Evolutionary conservation across 2,888 invertebrate genomes (phyloP), one percentile per base, ranked within the genome.

Genomic region (Chydorus sphaericus): DNA sequence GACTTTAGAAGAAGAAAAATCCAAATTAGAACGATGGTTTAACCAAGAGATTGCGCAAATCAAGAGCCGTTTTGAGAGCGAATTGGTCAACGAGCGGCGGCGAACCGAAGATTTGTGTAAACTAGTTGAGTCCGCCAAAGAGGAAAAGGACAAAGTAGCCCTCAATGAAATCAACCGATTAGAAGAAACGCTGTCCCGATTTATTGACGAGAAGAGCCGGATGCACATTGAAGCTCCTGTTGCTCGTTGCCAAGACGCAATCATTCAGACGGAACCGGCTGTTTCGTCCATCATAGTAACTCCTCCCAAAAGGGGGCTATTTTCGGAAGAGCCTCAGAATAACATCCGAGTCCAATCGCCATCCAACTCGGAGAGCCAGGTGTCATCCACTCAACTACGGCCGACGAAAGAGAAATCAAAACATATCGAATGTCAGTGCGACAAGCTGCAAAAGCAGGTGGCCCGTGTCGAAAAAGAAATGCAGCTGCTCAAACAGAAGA

Each of bases 91-190:
- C 36, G 57, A 30, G 11, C 48, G 37, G 33, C 23, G 33, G 60
- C 81, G 82, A 62, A 72, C 72, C 0, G 73, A 75, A 1, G 74
- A 77, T 58, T 71, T 81, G 16, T 77, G 80, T 4, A 76, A 77
- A 20, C 63, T 83, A 57, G 76, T 78, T 59, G 75, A 76, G 18
- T 67, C 69, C 52, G 59, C 71, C 48, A 70, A 70, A 2, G 67
- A 66, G n/a, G 59, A 60, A 52, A 56, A 71, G 3, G 63, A 62
- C 14, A 66, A 68, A 16, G 33, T 55, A 20, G n/a, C 48, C n/a
- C 28, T 49, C 7, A 29, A 23, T 26, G 28, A 38, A 36, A 49
- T 16, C 7, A 7, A 37, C 23, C 53, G 38, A 36, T 7, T 36
- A 14, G 36, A 55, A 49, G 49, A 55, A 31, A 33, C 39, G 23